A percentile compares a stretch with the other conserved stretches of the same genome.
Evolutionary conservation across 2,888 invertebrate species (phyloP).

Genomic region (Papilio gigon): DNA sequence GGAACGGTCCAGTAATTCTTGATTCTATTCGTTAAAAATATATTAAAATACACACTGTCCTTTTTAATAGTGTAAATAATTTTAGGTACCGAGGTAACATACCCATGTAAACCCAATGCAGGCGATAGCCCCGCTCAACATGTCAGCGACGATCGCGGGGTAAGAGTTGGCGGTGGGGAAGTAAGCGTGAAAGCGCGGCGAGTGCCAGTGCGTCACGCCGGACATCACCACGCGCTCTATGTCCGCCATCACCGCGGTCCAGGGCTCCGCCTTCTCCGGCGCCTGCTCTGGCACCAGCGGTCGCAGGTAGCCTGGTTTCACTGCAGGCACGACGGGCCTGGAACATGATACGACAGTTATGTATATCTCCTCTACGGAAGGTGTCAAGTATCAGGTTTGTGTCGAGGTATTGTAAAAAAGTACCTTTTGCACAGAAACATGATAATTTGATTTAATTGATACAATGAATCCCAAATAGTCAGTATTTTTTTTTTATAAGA

Average conservation of each 20-base stretch:
- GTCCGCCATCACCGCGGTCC: conserved; percentile 96
- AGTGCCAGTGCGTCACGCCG: conserved; percentile 98
- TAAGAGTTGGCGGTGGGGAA: conserved; percentile 97
- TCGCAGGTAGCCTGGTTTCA: conserved; percentile 96
- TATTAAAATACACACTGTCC: too few relatives aligned
- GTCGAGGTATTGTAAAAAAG: too few relatives aligned
- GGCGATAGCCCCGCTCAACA: conserved; percentile 96
- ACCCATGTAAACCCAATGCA: conserved; percentile 99
- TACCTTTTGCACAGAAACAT: too few relatives aligned
- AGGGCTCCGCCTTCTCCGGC: conserved; percentile 92
- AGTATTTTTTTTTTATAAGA: too few relatives aligned
- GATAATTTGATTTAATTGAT: too few relatives aligned
- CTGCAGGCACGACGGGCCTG: conserved; percentile 93
- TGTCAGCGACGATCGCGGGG: conserved; percentile 96
- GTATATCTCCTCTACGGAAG: too few relatives aligned
- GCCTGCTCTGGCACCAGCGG: conserved; percentile 92
- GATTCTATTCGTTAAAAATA: too few relatives aligned
- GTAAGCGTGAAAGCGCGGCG: conserved; percentile 97
- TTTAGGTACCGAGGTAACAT: too few relatives aligned
- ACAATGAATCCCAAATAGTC: too few relatives aligned
- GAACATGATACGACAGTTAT: conserved; percentile 52
- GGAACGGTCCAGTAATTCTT: too few relatives aligned
- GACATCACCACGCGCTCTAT: conserved; percentile 98
- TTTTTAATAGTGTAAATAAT: neutral
- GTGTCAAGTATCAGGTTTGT: too few relatives aligned